Percentiles rank a stretch among this genome's conserved stretches.
phyloP scores from a whole-genome alignment of 2,797 vertebrate species.

The Epinephelus awoara region DNA sequence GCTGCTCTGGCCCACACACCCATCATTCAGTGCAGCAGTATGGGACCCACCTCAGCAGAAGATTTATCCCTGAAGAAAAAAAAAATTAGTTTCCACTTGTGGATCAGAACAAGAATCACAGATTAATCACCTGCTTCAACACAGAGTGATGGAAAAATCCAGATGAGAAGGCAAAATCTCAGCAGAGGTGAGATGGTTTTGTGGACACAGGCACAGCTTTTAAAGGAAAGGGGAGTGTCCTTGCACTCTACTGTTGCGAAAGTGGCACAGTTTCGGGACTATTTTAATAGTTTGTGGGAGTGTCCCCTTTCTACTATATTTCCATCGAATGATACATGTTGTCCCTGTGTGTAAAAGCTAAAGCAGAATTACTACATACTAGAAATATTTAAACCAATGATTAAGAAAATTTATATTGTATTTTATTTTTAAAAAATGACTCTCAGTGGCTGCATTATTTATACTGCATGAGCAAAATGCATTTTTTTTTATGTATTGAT shows the following conservation, averaged over 20 bases:
- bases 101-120: slow-evolving; percentile 21
- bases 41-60: slow-evolving; percentile 34
- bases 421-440: not conserved
- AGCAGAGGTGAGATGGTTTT: slow-evolving; percentile 72
- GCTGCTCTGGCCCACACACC: slow-evolving; percentile 70
- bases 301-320: slow-evolving; percentile 31
- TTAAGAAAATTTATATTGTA: not conserved
- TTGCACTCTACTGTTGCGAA: slow-evolving; percentile 41
- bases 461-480: not conserved
- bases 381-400: not conserved
- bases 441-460: not conserved
- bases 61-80: slow-evolving; percentile 2
- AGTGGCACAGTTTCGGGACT: slow-evolving; percentile 51
- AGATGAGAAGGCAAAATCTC: slow-evolving; percentile 60
- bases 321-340: slow-evolving; percentile 34
- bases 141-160: slow-evolving; percentile 39
- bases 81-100: slow-evolving; percentile 30
- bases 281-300: slow-evolving; percentile 59
- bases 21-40: slow-evolving; percentile 68
- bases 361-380: not conserved
- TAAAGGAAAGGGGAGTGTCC: slow-evolving; percentile 81
- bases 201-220: slow-evolving; percentile 70
- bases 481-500: not conserved
- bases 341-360: slow-evolving; percentile 3
- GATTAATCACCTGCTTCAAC: slow-evolving; percentile 7